Conservation (phyloP, 2,888 invertebrate species). For the Zootermopsis nevadensis region DNA sequence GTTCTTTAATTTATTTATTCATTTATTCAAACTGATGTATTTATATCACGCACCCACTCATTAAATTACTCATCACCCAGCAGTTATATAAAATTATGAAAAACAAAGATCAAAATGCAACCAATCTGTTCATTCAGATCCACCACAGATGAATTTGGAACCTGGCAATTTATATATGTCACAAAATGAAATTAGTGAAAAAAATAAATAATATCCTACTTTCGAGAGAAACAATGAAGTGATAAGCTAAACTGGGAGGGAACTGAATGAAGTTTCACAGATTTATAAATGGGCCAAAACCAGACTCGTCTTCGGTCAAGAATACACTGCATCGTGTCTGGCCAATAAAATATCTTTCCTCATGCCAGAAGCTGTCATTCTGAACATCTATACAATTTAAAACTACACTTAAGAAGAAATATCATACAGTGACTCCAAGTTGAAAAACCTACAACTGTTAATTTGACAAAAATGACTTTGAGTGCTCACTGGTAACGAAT, state of each 20-base stretch:
- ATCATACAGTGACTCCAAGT: background rate
- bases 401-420: slow-evolving; percentile 9
- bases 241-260: too few species aligned
- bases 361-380: background rate
- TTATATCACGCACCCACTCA: background rate
- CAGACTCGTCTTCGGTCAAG: slow-evolving; percentile 1
- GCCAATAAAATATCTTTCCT: slow-evolving; percentile 27
- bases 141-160: too few species aligned
- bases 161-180: too few species aligned
- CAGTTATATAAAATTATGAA: slow-evolving; percentile 29
- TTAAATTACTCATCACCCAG: background rate
- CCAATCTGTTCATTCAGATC: background rate
- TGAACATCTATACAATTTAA: background rate
- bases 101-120: slow-evolving; percentile 17
- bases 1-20: background rate
- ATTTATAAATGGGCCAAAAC: background rate
- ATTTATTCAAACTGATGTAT: background rate
- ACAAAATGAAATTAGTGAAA: too few species aligned
- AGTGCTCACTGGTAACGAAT: slow-evolving; percentile 2
- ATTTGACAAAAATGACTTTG: slow-evolving; percentile 19
- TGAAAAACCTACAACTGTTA: background rate
- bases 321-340: slow-evolving; percentile 12
- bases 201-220: too few species aligned
- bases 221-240: too few species aligned
- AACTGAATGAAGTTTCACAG: background rate